Evolutionary conservation across 1,140 invertebrate genomes (phyloP).

Genomic region (Drusus annulatus): DNA sequence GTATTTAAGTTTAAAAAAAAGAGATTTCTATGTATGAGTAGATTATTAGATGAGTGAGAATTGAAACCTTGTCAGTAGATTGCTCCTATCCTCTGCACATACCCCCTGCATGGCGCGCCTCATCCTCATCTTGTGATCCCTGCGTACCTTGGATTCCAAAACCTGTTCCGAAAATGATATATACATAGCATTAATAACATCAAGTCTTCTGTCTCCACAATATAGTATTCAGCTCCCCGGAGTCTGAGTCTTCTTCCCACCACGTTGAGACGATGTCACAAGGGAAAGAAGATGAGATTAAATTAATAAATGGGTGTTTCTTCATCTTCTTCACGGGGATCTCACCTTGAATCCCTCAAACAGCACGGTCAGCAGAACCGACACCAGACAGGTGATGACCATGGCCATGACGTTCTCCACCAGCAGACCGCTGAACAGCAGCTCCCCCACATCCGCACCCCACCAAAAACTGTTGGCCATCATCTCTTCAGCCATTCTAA

Average conservation of each 20-base stretch:
- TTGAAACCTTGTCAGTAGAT: slow-evolving; percentile 61
- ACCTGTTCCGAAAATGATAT: slow-evolving; percentile 60
- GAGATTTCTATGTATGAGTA: no score
- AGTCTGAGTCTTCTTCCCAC: no score
- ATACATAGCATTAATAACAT: no score
- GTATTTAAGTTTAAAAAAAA: no score
- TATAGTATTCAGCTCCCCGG: no score
- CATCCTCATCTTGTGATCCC: slow-evolving; percentile 63
- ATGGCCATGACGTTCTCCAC: slow-evolving; percentile 68
- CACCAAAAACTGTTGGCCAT: slow-evolving; percentile 73
- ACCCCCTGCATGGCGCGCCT: slow-evolving; percentile 60
- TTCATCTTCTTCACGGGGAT: no score
- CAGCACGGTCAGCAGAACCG: slow-evolving; percentile 70
- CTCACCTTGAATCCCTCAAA: slow-evolving; percentile 74
- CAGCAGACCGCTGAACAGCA: slow-evolving; percentile 72
- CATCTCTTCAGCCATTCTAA: background rate
- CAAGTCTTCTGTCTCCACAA: no score
- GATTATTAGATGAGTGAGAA: background rate
- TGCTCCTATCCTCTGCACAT: slow-evolving; percentile 65
- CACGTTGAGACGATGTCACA: no score
- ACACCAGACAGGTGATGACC: slow-evolving; percentile 70
- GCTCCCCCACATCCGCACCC: slow-evolving; percentile 70
- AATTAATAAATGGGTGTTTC: no score
- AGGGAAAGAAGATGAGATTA: no score
- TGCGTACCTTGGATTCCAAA: slow-evolving; percentile 65